phyloP scores from a whole-genome alignment of 2,797 vertebrate species.

The Coregonus ussuriensis region DNA sequence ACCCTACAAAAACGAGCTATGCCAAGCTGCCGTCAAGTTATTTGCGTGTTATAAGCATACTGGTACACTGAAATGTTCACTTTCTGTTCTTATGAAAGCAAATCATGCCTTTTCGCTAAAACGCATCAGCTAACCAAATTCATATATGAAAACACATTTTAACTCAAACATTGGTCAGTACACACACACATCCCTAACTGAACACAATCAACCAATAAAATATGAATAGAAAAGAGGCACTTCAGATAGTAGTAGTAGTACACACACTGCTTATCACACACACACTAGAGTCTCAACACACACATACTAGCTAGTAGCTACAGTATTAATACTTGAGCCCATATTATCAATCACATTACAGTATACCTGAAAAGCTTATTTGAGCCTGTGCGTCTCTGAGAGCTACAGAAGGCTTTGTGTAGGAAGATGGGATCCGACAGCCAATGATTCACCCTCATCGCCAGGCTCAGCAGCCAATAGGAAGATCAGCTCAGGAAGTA shows the following conservation, averaged over 20 bases:
- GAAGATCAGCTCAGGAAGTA: constrained; percentile 39
- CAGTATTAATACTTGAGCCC: constrained; percentile 44
- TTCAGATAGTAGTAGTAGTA: constrained; percentile 52
- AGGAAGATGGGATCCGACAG: background rate
- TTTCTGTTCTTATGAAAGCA: background rate
- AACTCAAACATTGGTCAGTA: constrained; percentile 30
- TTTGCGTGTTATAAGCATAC: background rate
- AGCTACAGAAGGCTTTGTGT: constrained; percentile 28
- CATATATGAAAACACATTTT: constrained; percentile 41
- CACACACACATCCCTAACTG: constrained; percentile 43
- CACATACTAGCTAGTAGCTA: constrained; percentile 18
- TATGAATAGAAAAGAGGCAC: constrained; percentile 74
- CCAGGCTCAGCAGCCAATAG: constrained; percentile 23
- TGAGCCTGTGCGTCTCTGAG: constrained; percentile 60
- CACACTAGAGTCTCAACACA: constrained; percentile 6
- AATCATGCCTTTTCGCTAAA: background rate
- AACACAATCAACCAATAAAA: constrained; percentile 49
- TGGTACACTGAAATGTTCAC: background rate
- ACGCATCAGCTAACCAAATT: background rate
- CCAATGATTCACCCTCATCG: background rate
- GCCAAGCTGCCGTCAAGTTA: background rate
- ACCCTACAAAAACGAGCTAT: background rate
- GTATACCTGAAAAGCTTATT: constrained; percentile 64
- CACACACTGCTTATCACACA: constrained; percentile 3
- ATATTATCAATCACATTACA: constrained; percentile 37